Base-by-base conservation (phyloP, 2,113 vertebrate species). In the Triplophysa siluroides region DNA sequence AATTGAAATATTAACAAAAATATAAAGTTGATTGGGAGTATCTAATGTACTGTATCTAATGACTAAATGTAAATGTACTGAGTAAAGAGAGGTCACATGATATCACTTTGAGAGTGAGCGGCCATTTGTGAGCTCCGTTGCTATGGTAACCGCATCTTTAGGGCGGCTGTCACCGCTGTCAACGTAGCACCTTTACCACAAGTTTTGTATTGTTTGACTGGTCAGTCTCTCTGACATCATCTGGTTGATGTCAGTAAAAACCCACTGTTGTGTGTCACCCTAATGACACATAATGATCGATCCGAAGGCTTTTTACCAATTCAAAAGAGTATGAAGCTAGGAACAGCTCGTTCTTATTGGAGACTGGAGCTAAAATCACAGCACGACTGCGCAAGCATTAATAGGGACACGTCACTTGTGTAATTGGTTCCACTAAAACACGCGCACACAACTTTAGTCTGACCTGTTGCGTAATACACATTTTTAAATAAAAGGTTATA, bases 191-290 rank as follows among this genome's bases (percentile, higher is more conserved):
- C 14, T 50, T 14, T 14, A 50, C 14, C 33, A 38, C 6, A 6
- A 50, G 14, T 50, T 14, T 50, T 14, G 14, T 14, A 50, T 14
- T 50, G 4, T 50, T 50, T 14, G 12, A 79, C 68, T 29, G 50
- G 75, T 19, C 24, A 0, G 4, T 71, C 26, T 54, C 50, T 33
- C 26, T 71, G 69, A 80, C 68, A 73, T 68, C 73, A 78, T 41
- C 41, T 11, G 21, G 10, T 45, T 38, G 75, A 64, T 19, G 50
- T 71, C 47, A 71, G 23, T 11, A 54, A 2, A 10, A 56, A 50
- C 23, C 24, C 67, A 24, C 12, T 6, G 45, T 21, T 7, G 67
- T 50, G 14, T 19, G 47, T 52, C 23, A 70, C 19, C 3, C 23
- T 21, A 29, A 56, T 33, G 68, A 71, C 18, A 33, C 69, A n/a